These are phyloP conservation scores for Sthenelais limicola DNA, from an alignment of 2,888 invertebrate species.

Conservation along the genomic window DNA sequence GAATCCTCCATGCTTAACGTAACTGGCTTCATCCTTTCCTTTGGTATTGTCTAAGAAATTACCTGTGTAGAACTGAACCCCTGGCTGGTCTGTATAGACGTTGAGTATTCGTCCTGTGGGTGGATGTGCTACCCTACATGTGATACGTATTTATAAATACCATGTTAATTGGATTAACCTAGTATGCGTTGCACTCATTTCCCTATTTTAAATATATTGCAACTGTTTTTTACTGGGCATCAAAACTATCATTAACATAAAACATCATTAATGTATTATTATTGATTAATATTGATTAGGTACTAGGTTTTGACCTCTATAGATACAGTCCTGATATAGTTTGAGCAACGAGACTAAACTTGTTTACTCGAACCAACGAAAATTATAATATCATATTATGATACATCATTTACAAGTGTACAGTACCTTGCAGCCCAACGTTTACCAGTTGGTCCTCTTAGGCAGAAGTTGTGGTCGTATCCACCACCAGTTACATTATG, in stretches of 20 bases:
- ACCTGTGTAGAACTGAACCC: slow-evolving; percentile 91
- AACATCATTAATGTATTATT: no score
- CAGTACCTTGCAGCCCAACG: slow-evolving; percentile 44
- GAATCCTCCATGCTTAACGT: slow-evolving; percentile 85
- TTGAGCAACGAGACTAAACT: no score
- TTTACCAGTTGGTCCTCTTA: slow-evolving; percentile 47
- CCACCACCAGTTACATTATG: slow-evolving; percentile 40
- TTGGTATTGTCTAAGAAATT: slow-evolving; percentile 77
- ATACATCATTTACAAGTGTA: not conserved
- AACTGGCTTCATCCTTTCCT: slow-evolving; percentile 82
- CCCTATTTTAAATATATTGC: no score
- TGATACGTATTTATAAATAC: not conserved
- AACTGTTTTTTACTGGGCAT: no score
- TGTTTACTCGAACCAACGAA: not conserved
- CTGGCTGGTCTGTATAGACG: slow-evolving; percentile 89
- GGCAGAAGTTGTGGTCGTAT: slow-evolving; percentile 46
- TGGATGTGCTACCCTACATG: slow-evolving; percentile 63
- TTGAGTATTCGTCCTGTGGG: slow-evolving; percentile 81
- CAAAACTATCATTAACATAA: no score
- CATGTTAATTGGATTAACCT: no score
- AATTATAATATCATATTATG: not conserved
- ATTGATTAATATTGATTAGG: no score
- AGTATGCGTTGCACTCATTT: no score
- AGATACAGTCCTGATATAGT: no score
- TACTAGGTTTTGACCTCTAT: no score